Evolutionary conservation across 1,140 invertebrate species (phyloP), one percentile per base, ranked within the genome.

Genomic region (Aphelinus atriplicis): DNA sequence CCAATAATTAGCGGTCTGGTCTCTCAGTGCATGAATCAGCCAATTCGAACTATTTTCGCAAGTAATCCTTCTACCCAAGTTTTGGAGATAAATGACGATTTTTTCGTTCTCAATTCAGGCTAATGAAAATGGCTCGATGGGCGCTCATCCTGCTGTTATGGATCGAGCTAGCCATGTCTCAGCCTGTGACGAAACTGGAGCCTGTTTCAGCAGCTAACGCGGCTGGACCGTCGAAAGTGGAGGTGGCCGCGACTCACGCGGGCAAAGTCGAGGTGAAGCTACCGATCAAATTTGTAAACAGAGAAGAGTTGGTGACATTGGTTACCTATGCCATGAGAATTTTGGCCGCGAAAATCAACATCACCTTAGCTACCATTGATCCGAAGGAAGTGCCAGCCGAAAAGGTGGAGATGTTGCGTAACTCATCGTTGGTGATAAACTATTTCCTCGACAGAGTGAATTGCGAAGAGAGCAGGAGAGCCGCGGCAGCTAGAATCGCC

Each of bases 291-390:
- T 78, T 86, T 3, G 71, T 81, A 0, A 80, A 76, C 9, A 83
- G 82, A 53, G 83, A 87, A 3, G 86, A 88, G 42, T 53, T 88
- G 0, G 64, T 87, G 1, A 71, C 80, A 3, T 87, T 85, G 86
- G 82, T 84, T 0, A 86, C 80, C 7, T 87, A 87, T 45, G 85
- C 85, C 0, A 84, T 86, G 77, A 70, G 81, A 10, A 57, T 86
- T 26, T 86, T 88, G 84, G 82, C 87, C 0, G 85, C 86, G 0
- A 83, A 75, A 7, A 80, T 87, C 6, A 87, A 88, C 46, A 81
- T 87, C 3, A 86, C 84, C 0, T 55, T 87, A 3, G 73, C 76
- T 0, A 48, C 61, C 0, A 7, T 10, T n/a, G 3, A 61, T 7
- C 1, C 45, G 55, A 1, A 60, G 46, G n/a, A 79, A 68, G 64